phyloP scores from a whole-genome alignment of 2,888 invertebrate genomes.

The Helobdella robusta region DNA sequence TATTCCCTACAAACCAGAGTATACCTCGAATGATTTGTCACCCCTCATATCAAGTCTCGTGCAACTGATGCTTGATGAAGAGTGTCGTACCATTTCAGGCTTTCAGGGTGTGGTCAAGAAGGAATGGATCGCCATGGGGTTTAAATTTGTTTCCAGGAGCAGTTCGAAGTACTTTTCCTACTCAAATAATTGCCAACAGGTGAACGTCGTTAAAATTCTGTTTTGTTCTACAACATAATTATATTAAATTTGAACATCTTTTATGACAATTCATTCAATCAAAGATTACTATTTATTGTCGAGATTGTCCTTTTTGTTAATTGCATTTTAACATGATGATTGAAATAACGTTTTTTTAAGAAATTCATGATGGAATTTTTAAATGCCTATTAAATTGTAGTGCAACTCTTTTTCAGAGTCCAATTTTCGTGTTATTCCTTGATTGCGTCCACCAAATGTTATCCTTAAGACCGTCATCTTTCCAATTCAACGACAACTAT shows the following conservation, averaged over 20 bases:
- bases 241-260: no score
- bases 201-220: no score
- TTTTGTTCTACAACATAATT: no score
- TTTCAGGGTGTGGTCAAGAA: constrained; percentile 84
- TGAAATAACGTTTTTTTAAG: not conserved
- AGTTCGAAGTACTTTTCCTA: no score
- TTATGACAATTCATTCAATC: no score
- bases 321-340: not conserved
- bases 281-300: no score
- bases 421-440: constrained; percentile 78
- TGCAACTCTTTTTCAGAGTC: constrained; percentile 60
- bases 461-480: constrained; percentile 74
- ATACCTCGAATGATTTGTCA: constrained; percentile 65
- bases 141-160: constrained; percentile 63
- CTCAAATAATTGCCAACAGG: no score
- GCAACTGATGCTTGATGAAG: constrained; percentile 75
- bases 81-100: constrained; percentile 70
- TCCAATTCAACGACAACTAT: constrained; percentile 84
- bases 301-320: not conserved
- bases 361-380: no score
- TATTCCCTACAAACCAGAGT: constrained; percentile 5
- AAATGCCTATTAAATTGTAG: no score
- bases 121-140: constrained; percentile 86
- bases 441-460: constrained; percentile 87
- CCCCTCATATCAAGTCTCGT: constrained; percentile 71